Evolutionary conservation across 2,888 invertebrate genomes (phyloP), one percentile per base, ranked within the genome.

Genomic region (Caenorhabditis becei): DNA sequence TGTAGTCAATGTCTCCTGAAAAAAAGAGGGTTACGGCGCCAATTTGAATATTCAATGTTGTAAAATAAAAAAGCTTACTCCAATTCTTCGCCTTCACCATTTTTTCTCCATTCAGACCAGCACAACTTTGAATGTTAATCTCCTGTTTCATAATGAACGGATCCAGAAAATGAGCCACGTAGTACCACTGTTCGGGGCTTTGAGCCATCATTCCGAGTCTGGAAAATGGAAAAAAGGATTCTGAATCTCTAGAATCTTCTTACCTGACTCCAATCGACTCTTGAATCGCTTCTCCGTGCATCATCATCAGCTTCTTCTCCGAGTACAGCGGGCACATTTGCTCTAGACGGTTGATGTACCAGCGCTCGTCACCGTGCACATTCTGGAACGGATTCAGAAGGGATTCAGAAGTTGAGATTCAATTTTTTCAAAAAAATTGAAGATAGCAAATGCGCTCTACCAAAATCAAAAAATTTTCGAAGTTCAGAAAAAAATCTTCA

Each of bases 281-380:
- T 16, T 28, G 14, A 16, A 47, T 28, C 7, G 26, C 44, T 1
- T 18, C 24, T 3, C 26, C 44, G 26, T 44, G 24, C 24, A 61
- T 61, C 23, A 23, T 24, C 8, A 26, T 41, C 14, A 28, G 11
- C 2, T 26, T 41, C 16, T 26, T 26, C 14, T 28, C 61, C 4
- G 16, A 23, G n/a, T 20, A 20, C 8, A 20, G 10, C 32, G 56
- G 35, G 20, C 56, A 56, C 56, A 32, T 18, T 35, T 35, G n/a
- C 56, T 56, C 56, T 1, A 56, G 1, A 5, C 20, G 32, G 56
- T 56, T 35, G 18, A 56, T 56, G 56, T 56, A 56, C 56, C 56
- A 56, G 20, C 10, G 2, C 0, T 20, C 8, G 20, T 56, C 56
- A 8, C 56, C 56, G 24, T 56, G 56, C 8, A 35, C 35, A 18